Evolutionary conservation across 1,140 invertebrate genomes (phyloP), one percentile per base, ranked within the genome.

Genomic region (Euborellia annulipes): DNA sequence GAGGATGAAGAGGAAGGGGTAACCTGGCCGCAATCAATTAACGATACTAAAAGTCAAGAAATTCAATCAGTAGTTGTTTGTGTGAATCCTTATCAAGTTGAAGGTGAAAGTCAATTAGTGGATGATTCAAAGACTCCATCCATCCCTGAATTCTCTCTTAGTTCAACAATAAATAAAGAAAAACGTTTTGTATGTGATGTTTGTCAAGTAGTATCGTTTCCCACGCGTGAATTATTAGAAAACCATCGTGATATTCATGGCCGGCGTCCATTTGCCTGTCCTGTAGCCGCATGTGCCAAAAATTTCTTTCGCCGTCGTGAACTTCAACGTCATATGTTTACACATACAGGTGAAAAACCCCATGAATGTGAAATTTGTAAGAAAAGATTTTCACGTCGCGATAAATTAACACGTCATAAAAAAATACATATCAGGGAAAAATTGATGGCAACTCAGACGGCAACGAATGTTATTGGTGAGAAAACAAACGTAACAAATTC

Each of bases 341-440:
- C 75, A 1, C 76, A 79, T 55, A 67, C 73, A 41, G 73, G 67
- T 2, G 62, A 72, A 58, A 70, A 72, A 44, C 66, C 73, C 3
- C 77, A 75, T 50, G 67, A 69, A 23, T 79, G 77, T 55, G 65
- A 59, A 41, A 65, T 68, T 41, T 79, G 76, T 59, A 66, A 70
- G 44, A 75, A 75, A 52, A 68, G 70, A 45, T 79, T 79, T n/a
- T 73, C 68, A 20, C 66, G 70, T 14, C 76, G 75, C 50, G 76
- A 79, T 52, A 78, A 78, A 57, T 56, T 79, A 46, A 68, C 75
- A 16, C 65, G 75, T 16, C 76, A 79, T 59, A 69, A 72, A 27
- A 64, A 66, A 37, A 42, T 67, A 2, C 66, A 68, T 39, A 62
- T 57, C 56, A 55, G 60, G 3, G 61, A 60, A 37, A 50, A 56